Conservation (phyloP, 2,113 vertebrate species). For the Mastomys coucha region DNA sequence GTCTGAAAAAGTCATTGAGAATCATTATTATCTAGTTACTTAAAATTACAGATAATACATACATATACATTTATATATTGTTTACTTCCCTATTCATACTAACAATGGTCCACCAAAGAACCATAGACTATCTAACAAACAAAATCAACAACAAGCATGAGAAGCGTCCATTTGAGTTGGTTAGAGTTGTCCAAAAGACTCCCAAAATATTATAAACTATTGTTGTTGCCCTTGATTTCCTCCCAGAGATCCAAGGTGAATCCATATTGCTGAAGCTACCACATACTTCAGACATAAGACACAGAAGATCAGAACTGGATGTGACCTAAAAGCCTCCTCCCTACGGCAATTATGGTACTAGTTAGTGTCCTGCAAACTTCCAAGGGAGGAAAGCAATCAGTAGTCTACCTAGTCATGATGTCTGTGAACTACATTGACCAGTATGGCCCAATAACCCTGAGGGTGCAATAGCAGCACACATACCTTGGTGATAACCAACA, state of each 20-base stretch:
- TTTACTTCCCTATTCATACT: not conserved
- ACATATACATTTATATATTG: not conserved
- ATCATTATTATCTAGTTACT: not conserved
- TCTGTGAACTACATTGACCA: not conserved
- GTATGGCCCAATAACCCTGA: not conserved
- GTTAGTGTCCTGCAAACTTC: not conserved
- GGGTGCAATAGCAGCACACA: not conserved
- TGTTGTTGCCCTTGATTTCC: not conserved
- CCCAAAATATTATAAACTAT: not conserved
- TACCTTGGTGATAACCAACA: not conserved
- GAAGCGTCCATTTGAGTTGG: not conserved
- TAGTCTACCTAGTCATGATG: not conserved
- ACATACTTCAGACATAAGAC: not conserved
- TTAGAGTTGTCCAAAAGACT: not conserved
- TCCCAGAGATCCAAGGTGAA: not conserved
- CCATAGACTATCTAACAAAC: not conserved
- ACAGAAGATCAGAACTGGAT: not conserved
- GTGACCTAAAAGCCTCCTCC: not conserved
- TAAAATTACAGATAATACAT: not conserved
- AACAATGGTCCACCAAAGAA: not conserved
- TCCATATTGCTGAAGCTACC: not conserved
- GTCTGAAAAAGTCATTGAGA: not conserved
- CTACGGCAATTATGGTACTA: not conserved
- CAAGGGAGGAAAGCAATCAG: not conserved
- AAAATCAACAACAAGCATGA: not conserved